Percentiles rank a stretch among this genome's conserved stretches.
These are phyloP conservation scores for Drosophila niveifrons DNA, from an alignment of 2,888 invertebrate species.

Conservation along the genomic window DNA sequence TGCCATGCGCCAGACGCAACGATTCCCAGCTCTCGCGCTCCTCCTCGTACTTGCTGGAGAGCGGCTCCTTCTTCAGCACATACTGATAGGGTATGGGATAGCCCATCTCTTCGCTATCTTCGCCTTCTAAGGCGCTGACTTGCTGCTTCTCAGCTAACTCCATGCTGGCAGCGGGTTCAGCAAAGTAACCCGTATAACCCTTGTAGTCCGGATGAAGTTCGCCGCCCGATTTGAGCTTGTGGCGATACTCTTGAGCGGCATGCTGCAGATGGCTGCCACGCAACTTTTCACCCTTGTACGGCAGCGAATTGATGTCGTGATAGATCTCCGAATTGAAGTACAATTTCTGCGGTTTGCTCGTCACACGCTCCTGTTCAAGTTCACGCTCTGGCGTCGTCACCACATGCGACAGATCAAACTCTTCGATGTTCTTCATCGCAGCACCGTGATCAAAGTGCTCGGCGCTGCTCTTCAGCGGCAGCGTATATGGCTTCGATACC, in stretches of 20 bases:
- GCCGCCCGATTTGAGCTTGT: slow-evolving; percentile 59
- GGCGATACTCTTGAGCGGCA: slow-evolving; percentile 62
- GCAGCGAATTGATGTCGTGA: slow-evolving; percentile 84
- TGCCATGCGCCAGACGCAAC: slow-evolving; percentile 55
- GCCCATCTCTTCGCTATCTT: slow-evolving; percentile 73
- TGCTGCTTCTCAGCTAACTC: slow-evolving; percentile 56
- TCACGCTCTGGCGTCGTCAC: slow-evolving; percentile 73
- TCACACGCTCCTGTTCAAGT: slow-evolving; percentile 59
- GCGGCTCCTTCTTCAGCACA: slow-evolving; percentile 81
- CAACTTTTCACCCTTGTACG: slow-evolving; percentile 81
- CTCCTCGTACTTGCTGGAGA: slow-evolving; percentile 75
- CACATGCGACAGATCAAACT: slow-evolving; percentile 83
- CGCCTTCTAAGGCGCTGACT: slow-evolving; percentile 34
- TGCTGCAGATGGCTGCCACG: slow-evolving; percentile 36
- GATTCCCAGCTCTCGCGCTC: slow-evolving; percentile 66
- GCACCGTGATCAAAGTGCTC: slow-evolving; percentile 84
- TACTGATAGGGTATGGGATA: slow-evolving; percentile 83
- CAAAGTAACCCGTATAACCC: slow-evolving; percentile 82
- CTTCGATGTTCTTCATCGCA: slow-evolving; percentile 83
- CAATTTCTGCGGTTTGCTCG: slow-evolving; percentile 77
- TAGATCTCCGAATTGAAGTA: slow-evolving; percentile 85
- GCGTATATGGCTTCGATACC: slow-evolving; percentile 80
- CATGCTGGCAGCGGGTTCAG: slow-evolving; percentile 72
- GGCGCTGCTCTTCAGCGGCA: slow-evolving; percentile 68
- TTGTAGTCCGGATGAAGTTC: slow-evolving; percentile 78